Conservation (phyloP, 2,113 vertebrate genomes). For the Oxyura jamaicensis region DNA sequence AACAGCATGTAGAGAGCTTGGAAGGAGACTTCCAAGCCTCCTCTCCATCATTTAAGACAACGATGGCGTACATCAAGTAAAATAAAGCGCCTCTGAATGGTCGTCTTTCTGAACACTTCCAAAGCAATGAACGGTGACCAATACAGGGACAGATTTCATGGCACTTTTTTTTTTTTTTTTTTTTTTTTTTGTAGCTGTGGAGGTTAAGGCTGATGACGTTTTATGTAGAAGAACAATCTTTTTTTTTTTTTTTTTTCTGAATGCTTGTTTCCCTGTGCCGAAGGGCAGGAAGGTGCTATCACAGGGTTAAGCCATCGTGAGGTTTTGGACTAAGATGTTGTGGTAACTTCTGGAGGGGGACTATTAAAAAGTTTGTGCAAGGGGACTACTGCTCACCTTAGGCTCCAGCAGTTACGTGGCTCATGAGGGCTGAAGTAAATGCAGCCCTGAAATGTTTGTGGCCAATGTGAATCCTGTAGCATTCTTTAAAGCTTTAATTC, state of each 20-base stretch:
- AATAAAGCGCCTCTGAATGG: neutral
- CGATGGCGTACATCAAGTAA: neutral
- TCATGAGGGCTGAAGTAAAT: neutral
- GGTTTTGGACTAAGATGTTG: neutral
- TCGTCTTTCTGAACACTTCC: neutral
- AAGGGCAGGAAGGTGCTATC: neutral
- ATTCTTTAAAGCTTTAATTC: neutral
- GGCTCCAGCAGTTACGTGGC: neutral
- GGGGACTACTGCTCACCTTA: neutral
- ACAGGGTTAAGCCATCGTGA: neutral
- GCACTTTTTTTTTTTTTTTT: neutral
- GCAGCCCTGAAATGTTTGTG: neutral
- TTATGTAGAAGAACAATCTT: neutral
- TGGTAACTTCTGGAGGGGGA: neutral
- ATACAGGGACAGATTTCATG: neutral
- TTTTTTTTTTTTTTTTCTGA: neutral
- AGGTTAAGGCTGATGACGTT: neutral
- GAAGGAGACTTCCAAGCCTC: neutral
- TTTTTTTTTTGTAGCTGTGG: neutral
- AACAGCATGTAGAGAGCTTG: neutral
- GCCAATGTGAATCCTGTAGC: neutral
- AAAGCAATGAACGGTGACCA: neutral
- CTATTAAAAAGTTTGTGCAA: neutral
- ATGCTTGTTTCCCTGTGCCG: neutral
- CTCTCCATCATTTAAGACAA: neutral